These are phyloP conservation scores for Emydoidea blandingii DNA, from an alignment of 2,797 vertebrate species.

Conservation along the genomic window DNA sequence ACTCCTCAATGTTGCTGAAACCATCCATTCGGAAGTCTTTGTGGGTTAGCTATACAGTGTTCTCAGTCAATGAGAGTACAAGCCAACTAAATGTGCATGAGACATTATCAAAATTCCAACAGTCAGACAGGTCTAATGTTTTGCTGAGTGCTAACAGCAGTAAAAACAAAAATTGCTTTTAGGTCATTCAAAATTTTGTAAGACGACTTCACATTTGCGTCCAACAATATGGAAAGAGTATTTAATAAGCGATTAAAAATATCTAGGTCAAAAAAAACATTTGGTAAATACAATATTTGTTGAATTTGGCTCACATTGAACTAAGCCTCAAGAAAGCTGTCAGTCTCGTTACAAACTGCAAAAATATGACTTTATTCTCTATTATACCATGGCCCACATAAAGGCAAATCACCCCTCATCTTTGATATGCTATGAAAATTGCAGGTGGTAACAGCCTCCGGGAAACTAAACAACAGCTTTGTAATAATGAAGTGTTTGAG, in stretches of 20 bases:
- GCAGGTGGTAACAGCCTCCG: constrained; percentile 31
- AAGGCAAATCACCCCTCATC: background rate
- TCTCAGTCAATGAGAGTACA: background rate
- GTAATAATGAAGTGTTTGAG: constrained; percentile 49
- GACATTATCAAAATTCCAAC: background rate
- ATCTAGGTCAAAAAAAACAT: constrained; percentile 10
- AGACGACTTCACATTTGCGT: background rate
- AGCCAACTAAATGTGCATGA: background rate
- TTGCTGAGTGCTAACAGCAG: background rate
- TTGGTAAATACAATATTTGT: background rate
- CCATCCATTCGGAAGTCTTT: background rate
- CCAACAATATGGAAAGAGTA: background rate
- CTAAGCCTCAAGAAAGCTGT: background rate
- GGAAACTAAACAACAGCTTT: constrained; percentile 35
- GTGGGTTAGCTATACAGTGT: background rate
- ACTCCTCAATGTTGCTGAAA: background rate
- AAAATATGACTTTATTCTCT: background rate
- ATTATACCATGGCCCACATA: background rate
- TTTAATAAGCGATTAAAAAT: background rate
- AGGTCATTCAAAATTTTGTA: background rate
- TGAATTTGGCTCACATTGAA: background rate
- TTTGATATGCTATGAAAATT: constrained; percentile 38
- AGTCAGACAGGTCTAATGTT: background rate
- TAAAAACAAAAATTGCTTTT: background rate
- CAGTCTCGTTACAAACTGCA: constrained; percentile 10